phyloP scores from a whole-genome alignment of 1,140 invertebrate species.

The Anastrepha obliqua region DNA sequence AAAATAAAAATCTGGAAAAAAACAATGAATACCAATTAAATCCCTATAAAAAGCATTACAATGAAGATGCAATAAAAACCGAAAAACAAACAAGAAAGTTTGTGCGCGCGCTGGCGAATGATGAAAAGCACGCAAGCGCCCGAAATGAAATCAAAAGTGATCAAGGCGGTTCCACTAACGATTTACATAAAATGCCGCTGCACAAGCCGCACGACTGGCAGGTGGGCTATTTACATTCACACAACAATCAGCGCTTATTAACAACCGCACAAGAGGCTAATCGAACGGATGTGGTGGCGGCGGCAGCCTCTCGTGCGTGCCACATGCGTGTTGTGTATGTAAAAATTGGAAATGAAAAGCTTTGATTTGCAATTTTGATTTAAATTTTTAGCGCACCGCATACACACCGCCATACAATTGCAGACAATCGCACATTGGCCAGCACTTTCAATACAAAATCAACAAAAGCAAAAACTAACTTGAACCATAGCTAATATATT shows the following conservation, averaged over 20 bases:
- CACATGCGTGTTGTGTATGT: background rate
- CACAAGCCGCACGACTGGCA: background rate
- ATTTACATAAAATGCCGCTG: conserved; percentile 11
- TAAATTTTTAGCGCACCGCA: background rate
- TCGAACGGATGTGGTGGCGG: background rate
- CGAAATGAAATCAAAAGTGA: conserved; percentile 41
- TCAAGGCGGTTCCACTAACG: background rate
- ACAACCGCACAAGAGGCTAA: background rate
- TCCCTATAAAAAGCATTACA: background rate
- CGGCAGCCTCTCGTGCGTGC: background rate
- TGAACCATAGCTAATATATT: background rate
- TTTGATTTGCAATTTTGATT: conserved; percentile 46
- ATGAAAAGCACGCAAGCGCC: background rate
- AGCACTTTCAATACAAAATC: background rate
- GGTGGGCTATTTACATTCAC: background rate
- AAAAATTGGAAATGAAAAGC: conserved; percentile 5
- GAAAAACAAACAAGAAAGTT: background rate
- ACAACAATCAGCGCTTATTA: background rate
- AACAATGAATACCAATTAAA: conserved; percentile 17
- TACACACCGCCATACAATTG: no score
- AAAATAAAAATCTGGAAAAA: background rate
- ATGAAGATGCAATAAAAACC: background rate
- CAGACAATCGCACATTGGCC: no score
- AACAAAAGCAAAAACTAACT: background rate
- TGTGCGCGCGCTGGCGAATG: background rate